Evolutionary conservation across 1,140 invertebrate species (phyloP).

Genomic region (Pygmarrhopalites habei): DNA sequence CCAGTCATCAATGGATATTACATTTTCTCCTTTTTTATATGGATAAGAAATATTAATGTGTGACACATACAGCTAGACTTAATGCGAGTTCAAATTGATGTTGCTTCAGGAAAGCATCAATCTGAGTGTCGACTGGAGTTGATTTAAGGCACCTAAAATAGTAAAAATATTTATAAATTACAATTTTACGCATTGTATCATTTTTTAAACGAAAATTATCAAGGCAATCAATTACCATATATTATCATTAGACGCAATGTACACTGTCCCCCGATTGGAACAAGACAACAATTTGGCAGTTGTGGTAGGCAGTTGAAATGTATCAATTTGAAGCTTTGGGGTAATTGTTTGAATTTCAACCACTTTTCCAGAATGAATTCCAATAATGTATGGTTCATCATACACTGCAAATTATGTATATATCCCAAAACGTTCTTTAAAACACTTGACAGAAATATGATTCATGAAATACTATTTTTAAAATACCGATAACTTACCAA

Average conservation of each 20-base stretch:
- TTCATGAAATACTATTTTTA: slow-evolving; percentile 40
- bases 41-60: too few relatives aligned
- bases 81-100: slow-evolving; percentile 93
- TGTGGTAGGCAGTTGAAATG: slow-evolving; percentile 47
- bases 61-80: slow-evolving; percentile 71
- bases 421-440: slow-evolving; percentile 3
- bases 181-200: too few relatives aligned
- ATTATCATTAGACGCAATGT: slow-evolving; percentile 74
- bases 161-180: too few relatives aligned
- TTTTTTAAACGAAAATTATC: too few relatives aligned
- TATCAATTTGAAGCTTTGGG: slow-evolving; percentile 64
- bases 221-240: too few relatives aligned
- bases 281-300: slow-evolving; percentile 22
- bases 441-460: slow-evolving; percentile 1
- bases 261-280: slow-evolving; percentile 66
- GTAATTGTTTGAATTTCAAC: slow-evolving; percentile 76
- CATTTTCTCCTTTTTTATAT: too few relatives aligned
- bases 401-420: slow-evolving; percentile 64
- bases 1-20: not conserved
- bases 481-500: slow-evolving; percentile 50
- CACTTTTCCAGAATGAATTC: slow-evolving; percentile 64
- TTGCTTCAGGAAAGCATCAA: slow-evolving; percentile 68
- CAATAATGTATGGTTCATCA: slow-evolving; percentile 84
- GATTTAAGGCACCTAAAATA: too few relatives aligned
- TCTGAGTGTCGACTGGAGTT: slow-evolving; percentile 73